Evolutionary conservation across 2,113 vertebrate species (phyloP).

Genomic region (Sinocyclocheilus anophthalmus): DNA sequence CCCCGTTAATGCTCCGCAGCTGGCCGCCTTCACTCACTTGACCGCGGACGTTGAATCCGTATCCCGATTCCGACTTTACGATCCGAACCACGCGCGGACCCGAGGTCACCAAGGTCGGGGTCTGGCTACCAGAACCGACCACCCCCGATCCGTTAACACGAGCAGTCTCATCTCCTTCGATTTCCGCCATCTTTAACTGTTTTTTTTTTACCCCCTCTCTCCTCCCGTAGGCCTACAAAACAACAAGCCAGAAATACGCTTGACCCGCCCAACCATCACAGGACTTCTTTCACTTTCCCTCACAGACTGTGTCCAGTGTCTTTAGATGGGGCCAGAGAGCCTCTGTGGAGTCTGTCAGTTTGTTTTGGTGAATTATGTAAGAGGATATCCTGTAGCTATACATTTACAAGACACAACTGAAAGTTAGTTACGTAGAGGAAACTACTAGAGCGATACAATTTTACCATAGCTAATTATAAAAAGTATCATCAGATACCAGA

Average conservation of each 20-base stretch:
- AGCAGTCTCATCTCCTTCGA: constrained; percentile 79
- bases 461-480: too few relatives aligned
- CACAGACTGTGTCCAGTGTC: not conserved
- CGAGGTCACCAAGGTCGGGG: constrained; percentile 64
- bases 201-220: constrained; percentile 60
- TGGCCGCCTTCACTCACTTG: constrained; percentile 97
- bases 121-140: constrained; percentile 69
- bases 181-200: constrained; percentile 88
- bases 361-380: not conserved
- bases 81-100: constrained; percentile 91
- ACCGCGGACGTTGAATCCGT: constrained; percentile 95
- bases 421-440: not conserved
- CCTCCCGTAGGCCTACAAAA: constrained; percentile 53
- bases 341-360: not conserved
- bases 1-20: constrained; percentile 96
- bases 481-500: too few relatives aligned
- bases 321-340: not conserved
- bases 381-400: not conserved
- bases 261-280: constrained; percentile 66
- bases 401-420: not conserved
- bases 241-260: constrained; percentile 59
- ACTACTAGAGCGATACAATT: not conserved
- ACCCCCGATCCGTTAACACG: constrained; percentile 75
- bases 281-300: constrained; percentile 55
- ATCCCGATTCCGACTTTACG: constrained; percentile 92